Evolutionary conservation across 2,113 vertebrate species (phyloP), one percentile per base, ranked within the genome.

Genomic region (Dicrurus megarhynchus): DNA sequence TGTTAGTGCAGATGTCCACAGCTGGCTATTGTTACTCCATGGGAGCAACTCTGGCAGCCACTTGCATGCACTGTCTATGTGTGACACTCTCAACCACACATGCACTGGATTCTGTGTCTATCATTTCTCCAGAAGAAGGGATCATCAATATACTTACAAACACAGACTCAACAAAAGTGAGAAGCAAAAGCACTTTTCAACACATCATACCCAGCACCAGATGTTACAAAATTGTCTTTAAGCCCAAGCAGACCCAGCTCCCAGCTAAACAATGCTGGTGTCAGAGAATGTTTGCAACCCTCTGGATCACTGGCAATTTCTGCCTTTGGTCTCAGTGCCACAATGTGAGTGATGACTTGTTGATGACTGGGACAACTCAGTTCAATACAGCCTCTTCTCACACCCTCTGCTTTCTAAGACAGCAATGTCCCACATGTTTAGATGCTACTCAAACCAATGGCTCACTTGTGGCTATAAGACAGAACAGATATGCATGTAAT

Each of bases 211-310:
- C 9, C 13, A 91, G 39, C 15, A 73, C 4, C 37, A 47, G 12
- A 42, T 37, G n/a, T 60, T 84, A 65, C 22, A 68, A 79, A 24
- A 30, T 2, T 11, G 20, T 30, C 28, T 67, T 50, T 39, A 74
- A 64, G 27, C 13, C 19, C 76, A 63, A 53, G 67, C 0, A 69
- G 41, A 52, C 9, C 26, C 1, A 1, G 26, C 11, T 84, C 21
- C 30, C 49, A 71, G 21, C 22, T 37, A 46, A 14, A 35, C 27
- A 59, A 56, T 0, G 0, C 32, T 35, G 8, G 6, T 55, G 41
- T 63, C 60, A 33, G 23, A 50, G 52, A 67, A 6, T 3, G 4
- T 6, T 42, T 26, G 50, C 56, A 80, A 30, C 2, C 9, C 21
- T 37, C 11, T 52, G 60, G 19, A 68, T 52, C 56, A 52, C 1